Evolutionary conservation across 1,140 invertebrate species (phyloP), one percentile per base, ranked within the genome.

Genomic region (Drosophila paulistorum): DNA sequence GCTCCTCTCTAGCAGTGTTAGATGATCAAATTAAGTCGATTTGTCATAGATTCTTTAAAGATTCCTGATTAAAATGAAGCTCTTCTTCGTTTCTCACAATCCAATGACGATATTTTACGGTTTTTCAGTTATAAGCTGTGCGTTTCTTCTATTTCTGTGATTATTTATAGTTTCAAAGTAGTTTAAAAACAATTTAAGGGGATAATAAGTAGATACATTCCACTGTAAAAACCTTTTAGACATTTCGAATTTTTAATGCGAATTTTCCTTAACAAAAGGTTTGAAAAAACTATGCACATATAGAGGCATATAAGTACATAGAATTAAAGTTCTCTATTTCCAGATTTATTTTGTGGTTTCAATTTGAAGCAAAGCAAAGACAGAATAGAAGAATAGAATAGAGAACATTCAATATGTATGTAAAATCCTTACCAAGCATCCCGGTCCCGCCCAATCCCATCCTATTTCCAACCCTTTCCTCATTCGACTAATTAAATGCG

Each of bases 321-420:
- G 11, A 30, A 23, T 23, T 77, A 72, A 65, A 64, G 66, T 59
- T 73, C 79, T 77, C 83, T 77, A 58, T 42, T 61, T 73, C 58
- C 68, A 78, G 84, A 89, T 83, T 90, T 84, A 89, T 81, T 90
- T 81, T 89, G 84, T 64, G 84, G 84, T 90, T 86, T 89, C 72
- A 59, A 20, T 37, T 14, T 59, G 55, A 58, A 51, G 11, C 45
- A 51, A 51, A 51, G 45, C 45, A 51, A 51, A 23, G 0, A 20
- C 17, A 51, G 17, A 23, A 51, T 23, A 11, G 45, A 23, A 23
- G 17, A 23, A 51, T 23, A 11, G 17, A 51, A 51, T 51, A 23
- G 20, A 51, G 17, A 51, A 20, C 45, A 51, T 51, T 51, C 45
- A 51, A 51, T 51, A 51, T 51, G 45, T 51, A 51, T 51, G 45